A percentile compares a stretch with the other conserved stretches of the same genome.
Evolutionary conservation across 2,113 vertebrate species (phyloP).

Genomic region (Cynocephalus volans): DNA sequence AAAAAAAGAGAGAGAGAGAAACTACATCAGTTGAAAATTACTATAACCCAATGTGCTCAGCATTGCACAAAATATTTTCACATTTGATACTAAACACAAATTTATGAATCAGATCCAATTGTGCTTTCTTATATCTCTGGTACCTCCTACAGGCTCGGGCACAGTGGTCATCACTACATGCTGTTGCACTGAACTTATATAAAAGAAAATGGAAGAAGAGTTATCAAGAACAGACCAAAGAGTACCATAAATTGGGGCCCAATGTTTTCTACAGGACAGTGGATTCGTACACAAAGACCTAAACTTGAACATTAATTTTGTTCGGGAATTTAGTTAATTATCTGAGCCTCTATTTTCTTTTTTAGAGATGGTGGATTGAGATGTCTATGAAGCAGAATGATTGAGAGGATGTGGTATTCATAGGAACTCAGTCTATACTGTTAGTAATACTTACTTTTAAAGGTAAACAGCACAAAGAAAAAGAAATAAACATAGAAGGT

Average conservation of each 20-base stretch:
- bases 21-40: not conserved
- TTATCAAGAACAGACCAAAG: not conserved
- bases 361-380: not conserved
- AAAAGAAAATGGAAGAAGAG: not conserved
- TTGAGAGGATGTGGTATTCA: not conserved
- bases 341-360: not conserved
- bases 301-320: not conserved
- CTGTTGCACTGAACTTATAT: not conserved
- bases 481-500: not conserved
- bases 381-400: not conserved
- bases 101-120: not conserved
- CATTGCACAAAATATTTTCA: not conserved
- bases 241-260: not conserved
- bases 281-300: not conserved
- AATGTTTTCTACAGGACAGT: not conserved
- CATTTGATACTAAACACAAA: not conserved
- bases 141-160: not conserved
- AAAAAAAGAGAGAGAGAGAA: not conserved
- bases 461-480: not conserved
- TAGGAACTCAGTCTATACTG: not conserved
- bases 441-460: not conserved
- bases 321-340: not conserved
- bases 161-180: not conserved
- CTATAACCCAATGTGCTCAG: not conserved
- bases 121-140: not conserved